phyloP scores from a whole-genome alignment of 2,797 vertebrate species.

The Pseudochaenichthys georgianus region DNA sequence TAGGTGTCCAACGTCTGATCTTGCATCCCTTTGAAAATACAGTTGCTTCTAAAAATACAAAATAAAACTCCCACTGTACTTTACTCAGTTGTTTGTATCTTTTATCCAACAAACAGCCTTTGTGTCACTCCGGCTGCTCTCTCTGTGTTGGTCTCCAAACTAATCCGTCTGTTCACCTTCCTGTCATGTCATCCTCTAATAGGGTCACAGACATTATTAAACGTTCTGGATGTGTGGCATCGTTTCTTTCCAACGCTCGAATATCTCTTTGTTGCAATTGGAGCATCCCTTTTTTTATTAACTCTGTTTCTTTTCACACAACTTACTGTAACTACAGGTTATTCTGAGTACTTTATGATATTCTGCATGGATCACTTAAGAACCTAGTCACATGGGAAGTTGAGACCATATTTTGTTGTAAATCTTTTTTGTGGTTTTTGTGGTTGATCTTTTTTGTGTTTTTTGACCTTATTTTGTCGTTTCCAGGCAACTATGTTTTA shows the following conservation, averaged over 20 bases:
- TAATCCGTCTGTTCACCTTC: constrained; percentile 24
- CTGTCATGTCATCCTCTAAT: constrained; percentile 54
- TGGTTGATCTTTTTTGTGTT: constrained; percentile 3
- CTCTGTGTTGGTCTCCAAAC: constrained; percentile 1
- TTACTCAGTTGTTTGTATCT: neutral
- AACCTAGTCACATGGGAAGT: constrained; percentile 6
- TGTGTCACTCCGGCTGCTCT: constrained; percentile 7
- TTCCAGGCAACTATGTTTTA: constrained; percentile 54
- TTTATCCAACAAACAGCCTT: neutral
- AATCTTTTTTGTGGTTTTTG: constrained; percentile 24
- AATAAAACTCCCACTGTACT: neutral
- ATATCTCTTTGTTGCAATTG: constrained; percentile 42
- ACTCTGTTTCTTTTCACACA: neutral
- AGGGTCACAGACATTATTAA: constrained; percentile 54
- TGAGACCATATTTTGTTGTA: constrained; percentile 24
- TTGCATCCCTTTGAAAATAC: constrained; percentile 11
- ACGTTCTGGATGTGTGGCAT: constrained; percentile 32
- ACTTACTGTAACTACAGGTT: constrained; percentile 9
- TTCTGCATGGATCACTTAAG: constrained; percentile 7
- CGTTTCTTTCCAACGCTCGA: constrained; percentile 25
- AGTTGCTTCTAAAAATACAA: neutral
- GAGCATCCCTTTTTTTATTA: constrained; percentile 13
- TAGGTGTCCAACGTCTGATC: constrained; percentile 42
- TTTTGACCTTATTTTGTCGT: constrained; percentile 37
- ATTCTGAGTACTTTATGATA: neutral